These are phyloP conservation scores for Loris lydekkerianus DNA, from an alignment of 2,797 vertebrate genomes.

Conservation along the genomic window DNA sequence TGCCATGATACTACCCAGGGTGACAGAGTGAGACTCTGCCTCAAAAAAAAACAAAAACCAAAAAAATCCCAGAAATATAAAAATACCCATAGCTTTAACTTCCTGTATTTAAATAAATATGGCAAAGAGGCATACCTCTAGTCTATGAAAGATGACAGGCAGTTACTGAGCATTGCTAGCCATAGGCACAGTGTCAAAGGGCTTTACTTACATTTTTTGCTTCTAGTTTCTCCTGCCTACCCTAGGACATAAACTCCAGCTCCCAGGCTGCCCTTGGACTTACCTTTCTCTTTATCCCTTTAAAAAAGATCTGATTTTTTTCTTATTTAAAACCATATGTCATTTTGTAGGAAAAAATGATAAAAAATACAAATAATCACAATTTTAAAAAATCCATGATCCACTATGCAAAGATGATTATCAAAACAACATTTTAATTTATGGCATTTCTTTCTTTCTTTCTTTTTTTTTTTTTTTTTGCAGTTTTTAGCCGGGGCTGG, in stretches of 20 bases:
- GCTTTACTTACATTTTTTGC: not conserved
- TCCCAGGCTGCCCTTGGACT: too few relatives aligned
- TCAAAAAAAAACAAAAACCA: too few relatives aligned
- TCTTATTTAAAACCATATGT: not conserved
- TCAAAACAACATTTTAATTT: not conserved
- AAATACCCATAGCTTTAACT: not conserved
- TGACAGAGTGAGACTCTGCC: too few relatives aligned
- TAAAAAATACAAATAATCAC: not conserved
- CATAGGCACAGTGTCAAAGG: not conserved
- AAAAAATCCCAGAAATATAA: not conserved
- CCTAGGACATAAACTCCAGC: not conserved
- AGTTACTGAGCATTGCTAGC: not conserved
- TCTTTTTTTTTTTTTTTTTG: too few relatives aligned
- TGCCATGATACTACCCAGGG: too few relatives aligned
- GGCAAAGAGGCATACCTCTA: slow-evolving; percentile 9
- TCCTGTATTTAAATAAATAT: slow-evolving; percentile 1
- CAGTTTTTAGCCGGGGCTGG: too few relatives aligned
- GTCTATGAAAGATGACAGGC: not conserved
- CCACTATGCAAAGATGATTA: not conserved
- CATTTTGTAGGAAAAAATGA: not conserved
- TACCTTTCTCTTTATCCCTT: not conserved
- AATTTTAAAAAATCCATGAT: not conserved
- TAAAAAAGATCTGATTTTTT: not conserved
- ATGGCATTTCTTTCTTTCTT: not conserved
- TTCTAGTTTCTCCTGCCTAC: not conserved